Base-by-base conservation (phyloP, 2,888 invertebrate species). In the Caenorhabditis angaria region DNA sequence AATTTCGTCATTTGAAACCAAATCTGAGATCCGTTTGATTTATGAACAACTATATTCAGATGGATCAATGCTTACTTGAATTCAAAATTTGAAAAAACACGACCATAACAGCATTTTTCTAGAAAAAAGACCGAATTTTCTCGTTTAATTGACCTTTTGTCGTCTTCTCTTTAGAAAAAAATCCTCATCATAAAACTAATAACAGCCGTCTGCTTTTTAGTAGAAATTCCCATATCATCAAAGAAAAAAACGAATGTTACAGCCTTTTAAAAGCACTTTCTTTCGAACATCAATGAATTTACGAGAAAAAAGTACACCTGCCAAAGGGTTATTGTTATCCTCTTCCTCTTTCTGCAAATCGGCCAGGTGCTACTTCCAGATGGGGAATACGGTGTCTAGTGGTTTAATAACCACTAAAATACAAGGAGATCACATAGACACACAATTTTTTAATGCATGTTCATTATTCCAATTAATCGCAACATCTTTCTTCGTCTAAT, bases 341-440 rank as follows among this genome's bases (percentile, higher is more conserved):
- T 32, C 10, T 62, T 58, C 32, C 29, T 14, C 35, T 8, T 8
- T 27, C 20, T 6, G 24, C 27, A 61, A 70, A 27, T 70, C 55
- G 32, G 65, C 57, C 51, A 69, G 61, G 55, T 79, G 68, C 27
- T 58, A 65, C 14, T 55, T 80, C 61, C 54, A 70, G 41, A 41
- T 41, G 41, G 41, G 18, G 41, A 18, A 41, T 41, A 10, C 6
- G 18, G 18, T 14, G 41, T 41, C 41, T 41, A 41, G 18, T 41
- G 41, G 41, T 14, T 41, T 14, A 41, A 41, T 41, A 41, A 41
- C 41, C 18, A 12, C 18, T 14, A 41, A 41, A 41, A 41, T 18
- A 41, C 14, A 18, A 41, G 41, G 18, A 18, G 18, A 10, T 18
- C 14, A 41, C 18, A 41, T 18, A 10, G 18, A 12, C 3, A 5